These are phyloP conservation scores for Hemitrygon akajei DNA, from an alignment of 2,797 vertebrate species.

Conservation along the genomic window DNA sequence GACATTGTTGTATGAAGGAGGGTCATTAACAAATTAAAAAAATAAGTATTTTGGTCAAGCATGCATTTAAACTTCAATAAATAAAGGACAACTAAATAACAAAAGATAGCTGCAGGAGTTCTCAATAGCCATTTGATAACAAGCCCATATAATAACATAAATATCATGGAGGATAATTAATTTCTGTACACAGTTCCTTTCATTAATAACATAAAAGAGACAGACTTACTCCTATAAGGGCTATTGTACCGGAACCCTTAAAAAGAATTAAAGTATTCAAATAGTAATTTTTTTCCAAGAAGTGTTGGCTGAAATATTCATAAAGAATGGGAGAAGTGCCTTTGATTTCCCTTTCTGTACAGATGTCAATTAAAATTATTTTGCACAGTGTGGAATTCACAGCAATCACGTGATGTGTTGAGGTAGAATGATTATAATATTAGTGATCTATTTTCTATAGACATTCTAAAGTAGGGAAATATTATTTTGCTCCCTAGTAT, in stretches of 20 bases:
- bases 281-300: not conserved
- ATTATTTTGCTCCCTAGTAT: not conserved
- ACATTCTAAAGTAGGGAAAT: not conserved
- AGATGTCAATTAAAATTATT: not conserved
- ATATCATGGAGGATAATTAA: not conserved
- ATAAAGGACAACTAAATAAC: not conserved
- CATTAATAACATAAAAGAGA: not conserved
- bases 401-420: not conserved
- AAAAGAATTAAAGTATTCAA: conserved; percentile 11
- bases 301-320: conserved; percentile 3
- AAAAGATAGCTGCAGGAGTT: not conserved
- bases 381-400: not conserved
- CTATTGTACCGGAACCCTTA: not conserved
- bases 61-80: conserved; percentile 9
- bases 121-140: not conserved
- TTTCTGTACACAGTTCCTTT: not conserved
- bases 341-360: not conserved
- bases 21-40: not conserved
- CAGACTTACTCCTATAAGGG: not conserved
- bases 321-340: not conserved
- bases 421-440: conserved; percentile 15
- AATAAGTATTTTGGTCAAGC: not conserved
- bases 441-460: not conserved
- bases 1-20: not conserved
- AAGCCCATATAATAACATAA: conserved; percentile 28